Evolutionary conservation across 2,888 invertebrate species (phyloP).

Genomic region (Drosophila mayaguana): DNA sequence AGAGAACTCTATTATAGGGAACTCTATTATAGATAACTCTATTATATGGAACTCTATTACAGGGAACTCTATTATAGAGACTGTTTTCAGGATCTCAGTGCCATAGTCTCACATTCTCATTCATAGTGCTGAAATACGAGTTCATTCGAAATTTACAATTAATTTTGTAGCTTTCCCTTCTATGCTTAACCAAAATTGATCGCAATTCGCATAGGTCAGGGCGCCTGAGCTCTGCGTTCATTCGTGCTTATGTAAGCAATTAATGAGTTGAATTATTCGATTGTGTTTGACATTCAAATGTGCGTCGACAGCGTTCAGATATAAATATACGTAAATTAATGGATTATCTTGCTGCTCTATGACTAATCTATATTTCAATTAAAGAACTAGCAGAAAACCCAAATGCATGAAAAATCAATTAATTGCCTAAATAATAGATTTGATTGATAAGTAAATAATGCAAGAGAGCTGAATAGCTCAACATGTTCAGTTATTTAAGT

Average conservation of each 20-base stretch:
- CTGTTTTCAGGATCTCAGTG: neutral
- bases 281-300: conserved; percentile 3
- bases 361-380: neutral
- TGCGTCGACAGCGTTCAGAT: neutral
- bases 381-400: neutral
- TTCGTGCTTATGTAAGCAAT: neutral
- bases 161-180: neutral
- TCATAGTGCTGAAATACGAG: neutral
- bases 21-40: neutral
- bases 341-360: neutral
- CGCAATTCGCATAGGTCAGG: conserved; percentile 13
- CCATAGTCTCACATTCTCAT: no score
- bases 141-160: neutral
- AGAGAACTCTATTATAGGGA: neutral
- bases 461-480: no score
- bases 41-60: neutral
- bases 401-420: no score
- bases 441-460: no score
- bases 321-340: neutral
- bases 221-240: neutral
- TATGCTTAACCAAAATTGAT: neutral
- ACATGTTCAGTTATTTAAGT: neutral
- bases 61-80: neutral
- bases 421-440: no score
- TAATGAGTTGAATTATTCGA: conserved; percentile 2